Conservation (phyloP, 2,797 vertebrate species). For the Scyliorhinus canicula region DNA sequence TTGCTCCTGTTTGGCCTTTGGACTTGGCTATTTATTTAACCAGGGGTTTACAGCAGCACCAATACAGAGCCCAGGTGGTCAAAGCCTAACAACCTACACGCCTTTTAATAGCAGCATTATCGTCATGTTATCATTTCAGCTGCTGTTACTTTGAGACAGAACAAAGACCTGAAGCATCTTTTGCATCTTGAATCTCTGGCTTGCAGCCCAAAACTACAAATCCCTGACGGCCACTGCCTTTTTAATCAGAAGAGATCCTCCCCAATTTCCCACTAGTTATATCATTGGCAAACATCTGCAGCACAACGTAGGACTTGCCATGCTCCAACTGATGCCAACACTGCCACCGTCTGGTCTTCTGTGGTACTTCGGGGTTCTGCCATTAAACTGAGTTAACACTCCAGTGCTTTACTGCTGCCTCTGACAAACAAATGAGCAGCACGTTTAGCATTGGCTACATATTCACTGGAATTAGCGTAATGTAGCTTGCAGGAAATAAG, state of each 20-base stretch:
- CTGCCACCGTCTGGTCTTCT: background rate
- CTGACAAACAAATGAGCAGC: background rate
- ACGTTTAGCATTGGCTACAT: background rate
- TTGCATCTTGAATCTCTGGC: background rate
- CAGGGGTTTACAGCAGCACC: background rate
- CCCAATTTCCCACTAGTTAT: background rate
- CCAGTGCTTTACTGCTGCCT: background rate
- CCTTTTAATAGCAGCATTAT: background rate
- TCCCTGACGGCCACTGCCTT: background rate
- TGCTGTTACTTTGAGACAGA: background rate
- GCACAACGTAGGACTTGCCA: background rate
- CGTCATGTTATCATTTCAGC: background rate
- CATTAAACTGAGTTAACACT: background rate
- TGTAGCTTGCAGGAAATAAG: background rate
- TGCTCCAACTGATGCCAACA: background rate
- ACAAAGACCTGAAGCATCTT: background rate
- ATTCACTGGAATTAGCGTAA: background rate
- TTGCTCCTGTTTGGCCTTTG: background rate
- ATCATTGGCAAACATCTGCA: background rate
- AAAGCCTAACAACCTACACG: background rate
- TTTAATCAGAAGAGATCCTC: conserved; percentile 6
- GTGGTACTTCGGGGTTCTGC: background rate
- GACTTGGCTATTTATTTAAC: background rate
- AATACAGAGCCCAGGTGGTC: background rate
- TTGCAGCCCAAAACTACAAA: background rate